Base-by-base conservation (phyloP, 1,140 invertebrate species). In the Latrodectus geometricus region DNA sequence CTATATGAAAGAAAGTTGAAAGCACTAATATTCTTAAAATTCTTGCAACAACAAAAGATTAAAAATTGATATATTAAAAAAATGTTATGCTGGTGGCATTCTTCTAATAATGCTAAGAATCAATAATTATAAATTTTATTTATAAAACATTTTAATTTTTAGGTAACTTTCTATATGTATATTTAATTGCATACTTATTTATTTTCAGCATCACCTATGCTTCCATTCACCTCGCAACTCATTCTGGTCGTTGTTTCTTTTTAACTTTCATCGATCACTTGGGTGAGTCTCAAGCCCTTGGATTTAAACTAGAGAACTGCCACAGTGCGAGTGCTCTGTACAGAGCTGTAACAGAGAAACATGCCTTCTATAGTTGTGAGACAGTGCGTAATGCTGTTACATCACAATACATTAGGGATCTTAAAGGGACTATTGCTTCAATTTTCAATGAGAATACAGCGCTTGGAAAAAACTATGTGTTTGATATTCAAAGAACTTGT, bases 281-380 rank as follows among this genome's bases (percentile, higher is more conserved):
- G 82, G 95, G 94, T 35, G 92, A 94, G 3, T 86, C 82, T 9
- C 88, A 94, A 15, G 92, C 94, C 48, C 91, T 96, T 68, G 94
- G 95, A 89, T 94, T 96, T 86, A 96, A 96, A 91, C 93, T 97
- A 90, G 94, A 95, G 88, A 96, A 95, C 74, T 94, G 93, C 74
- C 93, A 94, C 35, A 93, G 94, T 20, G 96, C 96, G 11, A 95
- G 94, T 20, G 95, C 95, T 56, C 91, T 97, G 4, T 97, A 97
- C 90, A 92, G 96, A 68, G 95, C 95, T n/a, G 95, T 97, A 77
- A 97, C 96, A 0, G 96, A 97, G 91, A 96, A 96, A 89, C 96
- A 97, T 90, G 96, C 96, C 8, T 97, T 97, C 92, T 97, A 96
- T 90, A 96, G 95, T 89, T 97, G 96, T 91, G 96, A 97, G 90